Base-by-base conservation (phyloP, 2,113 vertebrate species). In the Aplodontia rufa region DNA sequence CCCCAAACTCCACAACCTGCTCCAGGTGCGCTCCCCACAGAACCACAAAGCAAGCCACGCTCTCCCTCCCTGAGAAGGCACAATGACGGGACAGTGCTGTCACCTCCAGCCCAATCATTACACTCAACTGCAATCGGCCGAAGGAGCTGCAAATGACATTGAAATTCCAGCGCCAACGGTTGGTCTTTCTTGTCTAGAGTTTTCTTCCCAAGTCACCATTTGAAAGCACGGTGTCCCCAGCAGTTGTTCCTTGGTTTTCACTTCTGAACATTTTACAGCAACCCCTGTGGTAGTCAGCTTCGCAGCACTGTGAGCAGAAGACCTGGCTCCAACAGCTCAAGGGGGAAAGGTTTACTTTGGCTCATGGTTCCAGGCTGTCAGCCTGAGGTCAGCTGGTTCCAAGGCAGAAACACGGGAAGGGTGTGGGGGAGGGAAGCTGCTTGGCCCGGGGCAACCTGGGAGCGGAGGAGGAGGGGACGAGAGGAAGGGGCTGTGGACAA, bases 71-170 rank as follows among this genome's bases (percentile, higher is more conserved):
- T 40, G 0, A 2, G 17, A 45, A 58, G 40, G 19, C 64, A 47
- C 8, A 1, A 0, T 20, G 24, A 47, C 35, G 35, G 7, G 14
- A 17, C 16, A 26, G 35, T 0, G 5, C 51, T 20, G 11, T 66
- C 42, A 40, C 71, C 40, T 45, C 32, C 6, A 51, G 7, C 47
- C 82, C 51, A 2, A 7, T 16, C 6, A 5, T 10, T 16, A 26
- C 1, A 4, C 51, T 64, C 45, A 72, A n/a, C 42, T 45, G 0
- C 16, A 37, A 9, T 6, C 1, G 30, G 16, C 20, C 49, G 79
- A 10, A 12, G 8, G 28, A 24, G 17, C 4, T 20, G 35, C 14
- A 26, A 82, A 6, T 60, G 3, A 32, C 10, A 13, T 1, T 32
- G 47, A 91, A 82, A 82, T 6, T 3, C 20, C 51, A 92, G 53